Conservation (phyloP, 2,888 invertebrate species). For the Microctonus brassicae region DNA sequence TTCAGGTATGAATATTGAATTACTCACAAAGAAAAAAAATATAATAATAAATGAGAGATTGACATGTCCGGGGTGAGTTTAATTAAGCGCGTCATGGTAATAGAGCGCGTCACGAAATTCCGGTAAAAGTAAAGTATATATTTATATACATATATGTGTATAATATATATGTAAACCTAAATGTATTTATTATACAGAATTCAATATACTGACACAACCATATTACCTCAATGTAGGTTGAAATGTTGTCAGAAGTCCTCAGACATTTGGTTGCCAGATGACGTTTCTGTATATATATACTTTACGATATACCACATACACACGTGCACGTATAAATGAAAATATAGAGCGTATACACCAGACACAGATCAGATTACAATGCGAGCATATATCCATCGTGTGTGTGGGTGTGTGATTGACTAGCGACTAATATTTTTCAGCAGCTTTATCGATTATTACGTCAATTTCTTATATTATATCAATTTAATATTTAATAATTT, state of each 20-base stretch:
- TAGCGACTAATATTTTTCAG: neutral
- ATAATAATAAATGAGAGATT: slow-evolving; percentile 6
- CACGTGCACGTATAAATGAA: neutral
- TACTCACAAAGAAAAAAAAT: neutral
- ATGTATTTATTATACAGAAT: neutral
- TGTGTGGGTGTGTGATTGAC: slow-evolving; percentile 27
- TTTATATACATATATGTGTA: neutral
- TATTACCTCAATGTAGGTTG: neutral
- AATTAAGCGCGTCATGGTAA: slow-evolving; percentile 23
- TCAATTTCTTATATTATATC: slow-evolving; percentile 19
- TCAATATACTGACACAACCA: neutral
- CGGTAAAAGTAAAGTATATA: slow-evolving; percentile 12
- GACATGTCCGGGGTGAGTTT: slow-evolving; percentile 11
- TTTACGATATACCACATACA: slow-evolving; percentile 4
- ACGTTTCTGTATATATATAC: slow-evolving; percentile 27
- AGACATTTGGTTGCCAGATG: slow-evolving; percentile 51
- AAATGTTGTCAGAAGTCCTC: slow-evolving; percentile 9
- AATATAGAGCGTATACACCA: slow-evolving; percentile 3
- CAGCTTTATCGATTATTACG: slow-evolving; percentile 34
- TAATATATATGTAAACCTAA: neutral
- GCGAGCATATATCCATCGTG: too few species aligned
- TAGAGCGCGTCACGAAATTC: slow-evolving; percentile 19
- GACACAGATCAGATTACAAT: slow-evolving; percentile 45
- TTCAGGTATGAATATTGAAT: neutral
- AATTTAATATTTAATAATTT: neutral